Evolutionary conservation across 92 coral and sea anemone genomes (phyloP), one percentile per base, ranked within the genome.

Genomic region (Isaurus tuberculatus): DNA sequence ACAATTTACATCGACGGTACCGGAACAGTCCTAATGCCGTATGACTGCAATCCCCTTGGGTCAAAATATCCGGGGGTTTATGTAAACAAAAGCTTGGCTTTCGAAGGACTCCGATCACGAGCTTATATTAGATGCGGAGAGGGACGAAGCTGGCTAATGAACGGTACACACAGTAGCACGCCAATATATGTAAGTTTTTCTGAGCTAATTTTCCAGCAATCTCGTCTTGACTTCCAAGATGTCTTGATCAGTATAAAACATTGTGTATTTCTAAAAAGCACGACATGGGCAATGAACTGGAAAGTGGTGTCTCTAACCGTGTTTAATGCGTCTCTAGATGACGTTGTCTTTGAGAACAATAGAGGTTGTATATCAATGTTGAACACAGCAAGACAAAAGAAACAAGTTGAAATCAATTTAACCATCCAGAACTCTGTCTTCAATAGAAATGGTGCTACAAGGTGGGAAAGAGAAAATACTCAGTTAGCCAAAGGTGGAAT

Each of bases 1-100:
- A 73, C 82, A 20, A 34, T 84, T 84, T 73, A 72, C 40, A 57
- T 84, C 33, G 87, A 84, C 51, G 87, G 87, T 25, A 84, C 87
- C 27, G 74, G 51, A 36, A 84, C 87, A 25, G 49, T 65, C 42
- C 70, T 37, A 73, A 42, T 58, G 23, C 87, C 87, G 19, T 84
- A 46, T 31, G 70, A 31, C 51, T 84, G 87, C 69, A 25, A 42
- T 72, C 81, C 87, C 27, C 53, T 60, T 26, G 26, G 70, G 49
- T 37, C 81, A 57, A 20, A 57, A 28, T 46, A 84, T 73, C 48
- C 77, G 58, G 87, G 87, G 37, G 27, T 84, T 31, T 84, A 72
- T 30, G 82, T 84, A n/a, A 25, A 84, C 58, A 72, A 73, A 63
- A 84, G 82, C 27, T 27, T 73, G 40, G 48, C 64, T 36, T 73